Evolutionary conservation across 2,797 vertebrate species (phyloP).

Genomic region (Hippopotamyrus pictus): DNA sequence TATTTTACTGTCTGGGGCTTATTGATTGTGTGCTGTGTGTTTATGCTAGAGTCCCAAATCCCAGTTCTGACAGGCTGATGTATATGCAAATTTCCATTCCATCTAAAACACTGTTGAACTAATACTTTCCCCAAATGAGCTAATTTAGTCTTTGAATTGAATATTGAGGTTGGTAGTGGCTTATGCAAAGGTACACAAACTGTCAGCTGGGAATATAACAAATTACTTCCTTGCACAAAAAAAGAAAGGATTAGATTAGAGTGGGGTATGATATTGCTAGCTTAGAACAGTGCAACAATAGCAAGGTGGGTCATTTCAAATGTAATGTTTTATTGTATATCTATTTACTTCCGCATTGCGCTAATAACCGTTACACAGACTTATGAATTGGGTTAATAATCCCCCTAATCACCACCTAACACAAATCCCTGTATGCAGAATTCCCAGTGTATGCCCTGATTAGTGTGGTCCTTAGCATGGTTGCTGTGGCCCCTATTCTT

Average conservation of each 20-base stretch:
- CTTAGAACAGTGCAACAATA: neutral
- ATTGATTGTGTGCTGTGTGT: neutral
- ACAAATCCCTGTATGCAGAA: neutral
- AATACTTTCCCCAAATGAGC: neutral
- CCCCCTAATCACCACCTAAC: neutral
- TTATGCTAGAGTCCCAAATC: neutral
- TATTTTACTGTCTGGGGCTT: neutral
- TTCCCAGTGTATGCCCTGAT: neutral
- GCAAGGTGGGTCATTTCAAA: neutral
- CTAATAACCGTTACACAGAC: neutral
- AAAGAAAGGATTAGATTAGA: neutral
- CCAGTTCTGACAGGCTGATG: neutral
- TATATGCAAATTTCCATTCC: neutral
- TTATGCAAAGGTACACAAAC: neutral
- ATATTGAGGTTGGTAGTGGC: neutral
- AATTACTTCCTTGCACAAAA: neutral
- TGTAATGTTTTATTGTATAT: neutral
- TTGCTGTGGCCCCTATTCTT: neutral
- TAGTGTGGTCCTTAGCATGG: neutral
- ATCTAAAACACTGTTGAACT: neutral
- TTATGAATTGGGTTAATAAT: neutral
- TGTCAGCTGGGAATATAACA: neutral
- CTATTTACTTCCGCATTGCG: neutral
- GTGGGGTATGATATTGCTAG: neutral
- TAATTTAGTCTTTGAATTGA: neutral